Base-by-base conservation (phyloP, 2,113 vertebrate genomes). In the Acinonyx jubatus region DNA sequence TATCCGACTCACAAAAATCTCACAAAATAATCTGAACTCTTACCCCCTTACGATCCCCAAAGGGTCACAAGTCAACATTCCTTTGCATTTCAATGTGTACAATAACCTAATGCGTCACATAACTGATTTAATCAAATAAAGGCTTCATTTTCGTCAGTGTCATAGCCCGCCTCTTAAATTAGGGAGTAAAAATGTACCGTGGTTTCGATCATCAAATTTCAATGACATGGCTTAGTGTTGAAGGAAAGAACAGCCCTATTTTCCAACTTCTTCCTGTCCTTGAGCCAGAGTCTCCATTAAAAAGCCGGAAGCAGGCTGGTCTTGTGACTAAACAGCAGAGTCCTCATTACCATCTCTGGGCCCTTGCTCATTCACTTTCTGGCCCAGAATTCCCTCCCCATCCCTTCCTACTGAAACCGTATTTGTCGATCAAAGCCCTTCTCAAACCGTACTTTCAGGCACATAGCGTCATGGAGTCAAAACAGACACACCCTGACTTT, bases 61-160 rank as follows among this genome's bases (percentile, higher is more conserved):
- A 93, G 5, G 21, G 3, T 36, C 38, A 84, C 86, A 3, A 89
- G 73, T 86, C 41, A 78, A 79, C 18, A 79, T 94, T 94, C 5
- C 11, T 68, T 91, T 92, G 71, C 61, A 89, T 73, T 74, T 85
- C 81, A 65, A 65, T 94, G 5, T 96, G 1, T 63, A 92, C 38
- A 74, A 94, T 61, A 88, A 84, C 45, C 45, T 86, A 36, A 57
- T 48, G 63, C 9, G 82, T 90, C 65, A 38, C 78, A 38, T 79
- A 57, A 68, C 65, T 81, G 88, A 61, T 31, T 95, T 92, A 41
- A 68, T 11, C 50, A 85, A 96, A 79, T 87, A 97, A 91, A 95
- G 63, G 85, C 27, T 86, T 33, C 79, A 66, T 90, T 96, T 85
- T 92, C 61, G 66, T 79, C 33, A 66, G 45, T 84, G 29, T 31